Percentiles rank a stretch among this genome's conserved stretches.
Evolutionary conservation across 2,113 vertebrate genomes (phyloP).

Genomic region (Percopsis transmontana): DNA sequence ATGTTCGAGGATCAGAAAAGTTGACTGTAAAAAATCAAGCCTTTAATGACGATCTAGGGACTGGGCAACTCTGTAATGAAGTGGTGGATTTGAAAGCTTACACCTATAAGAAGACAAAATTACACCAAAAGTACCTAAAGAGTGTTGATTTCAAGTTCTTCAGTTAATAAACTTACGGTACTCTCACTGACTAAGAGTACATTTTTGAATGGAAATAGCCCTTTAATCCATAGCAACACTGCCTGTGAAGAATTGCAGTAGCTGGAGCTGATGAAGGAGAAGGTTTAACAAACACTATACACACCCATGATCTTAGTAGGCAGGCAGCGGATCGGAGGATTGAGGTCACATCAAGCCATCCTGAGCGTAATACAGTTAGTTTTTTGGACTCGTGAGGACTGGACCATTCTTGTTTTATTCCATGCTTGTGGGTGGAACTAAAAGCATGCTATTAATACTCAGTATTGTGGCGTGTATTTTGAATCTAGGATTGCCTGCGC

Average conservation of each 20-base stretch:
- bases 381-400: conserved; percentile 20
- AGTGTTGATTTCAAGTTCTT: conserved; percentile 15
- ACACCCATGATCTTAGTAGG: conserved; percentile 36
- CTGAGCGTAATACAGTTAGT: conserved; percentile 26
- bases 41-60: too few relatives aligned
- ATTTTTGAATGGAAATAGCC: conserved; percentile 15
- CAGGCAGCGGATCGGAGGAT: conserved; percentile 30
- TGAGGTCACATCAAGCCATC: conserved; percentile 47
- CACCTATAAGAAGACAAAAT: conserved; percentile 10
- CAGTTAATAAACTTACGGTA: conserved; percentile 22
- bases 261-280: conserved; percentile 32
- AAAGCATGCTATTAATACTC: background rate
- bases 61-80: too few relatives aligned
- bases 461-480: too few relatives aligned
- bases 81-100: conserved; percentile 39
- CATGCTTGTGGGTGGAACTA: background rate
- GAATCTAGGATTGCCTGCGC: too few relatives aligned
- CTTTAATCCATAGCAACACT: conserved; percentile 34
- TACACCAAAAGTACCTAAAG: conserved; percentile 28
- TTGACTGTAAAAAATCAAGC: too few relatives aligned
- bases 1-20: too few relatives aligned
- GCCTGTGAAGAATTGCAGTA: conserved; percentile 28
- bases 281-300: conserved; percentile 14
- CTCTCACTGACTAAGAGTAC: conserved; percentile 19
- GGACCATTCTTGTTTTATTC: background rate